Conservation (phyloP, 2,113 vertebrate species). For the Ramphastos sulfuratus region DNA sequence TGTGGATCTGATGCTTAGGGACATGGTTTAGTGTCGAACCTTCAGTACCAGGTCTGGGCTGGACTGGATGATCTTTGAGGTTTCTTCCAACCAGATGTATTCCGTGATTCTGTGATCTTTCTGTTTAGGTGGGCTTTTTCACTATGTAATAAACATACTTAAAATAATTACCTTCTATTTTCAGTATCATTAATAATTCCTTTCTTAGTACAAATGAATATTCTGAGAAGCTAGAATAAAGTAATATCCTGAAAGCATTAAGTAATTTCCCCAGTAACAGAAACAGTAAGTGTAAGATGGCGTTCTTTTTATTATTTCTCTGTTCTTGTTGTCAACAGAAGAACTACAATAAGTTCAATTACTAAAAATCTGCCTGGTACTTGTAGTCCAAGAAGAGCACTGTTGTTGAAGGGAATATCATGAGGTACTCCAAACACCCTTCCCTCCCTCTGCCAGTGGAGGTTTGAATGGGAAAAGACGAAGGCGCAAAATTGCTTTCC, state of each 20-base stretch:
- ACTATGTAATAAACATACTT: constrained; percentile 29
- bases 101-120: no score
- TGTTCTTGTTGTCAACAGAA: background rate
- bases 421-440: no score
- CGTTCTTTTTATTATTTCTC: constrained; percentile 9
- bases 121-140: constrained; percentile 26
- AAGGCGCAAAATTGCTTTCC: no score
- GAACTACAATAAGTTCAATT: constrained; percentile 58
- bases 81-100: no score
- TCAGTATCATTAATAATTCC: constrained; percentile 47
- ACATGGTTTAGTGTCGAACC: no score
- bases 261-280: constrained; percentile 62
- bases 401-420: background rate
- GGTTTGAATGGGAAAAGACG: no score
- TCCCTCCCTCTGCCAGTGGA: no score
- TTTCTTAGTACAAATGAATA: constrained; percentile 58
- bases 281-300: constrained; percentile 59
- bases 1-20: no score
- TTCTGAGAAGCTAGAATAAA: constrained; percentile 49
- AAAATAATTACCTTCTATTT: constrained; percentile 66
- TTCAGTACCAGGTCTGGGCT: no score
- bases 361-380: constrained; percentile 12
- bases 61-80: no score
- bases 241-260: constrained; percentile 56
- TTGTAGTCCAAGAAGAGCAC: background rate